Percentiles rank a stretch among this genome's conserved stretches.
Conservation (phyloP, 1,140 invertebrate species). For the Notospermus geniculatus region DNA sequence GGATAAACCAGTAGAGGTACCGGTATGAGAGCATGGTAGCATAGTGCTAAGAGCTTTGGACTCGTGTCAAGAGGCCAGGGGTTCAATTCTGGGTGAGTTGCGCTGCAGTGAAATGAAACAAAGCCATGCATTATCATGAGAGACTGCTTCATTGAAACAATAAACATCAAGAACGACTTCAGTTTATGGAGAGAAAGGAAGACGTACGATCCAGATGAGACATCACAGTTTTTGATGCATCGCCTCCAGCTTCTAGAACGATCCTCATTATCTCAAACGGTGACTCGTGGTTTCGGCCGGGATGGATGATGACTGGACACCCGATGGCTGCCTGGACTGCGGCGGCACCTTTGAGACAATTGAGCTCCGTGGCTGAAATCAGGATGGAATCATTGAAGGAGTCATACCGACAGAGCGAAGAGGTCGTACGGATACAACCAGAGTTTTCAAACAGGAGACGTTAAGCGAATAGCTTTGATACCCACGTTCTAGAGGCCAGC, state of each 20-base stretch:
- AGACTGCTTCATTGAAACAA: too few relatives aligned
- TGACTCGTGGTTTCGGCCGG: conserved; percentile 68
- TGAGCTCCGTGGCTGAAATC: conserved; percentile 73
- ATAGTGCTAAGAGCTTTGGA: too few relatives aligned
- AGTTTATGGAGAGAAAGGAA: neutral
- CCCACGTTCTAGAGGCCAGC: conserved; percentile 73
- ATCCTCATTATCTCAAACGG: conserved; percentile 76
- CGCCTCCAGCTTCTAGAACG: conserved; percentile 77
- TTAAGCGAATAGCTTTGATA: neutral
- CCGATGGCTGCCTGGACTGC: conserved; percentile 65
- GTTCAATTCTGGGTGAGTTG: neutral
- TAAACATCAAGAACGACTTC: neutral
- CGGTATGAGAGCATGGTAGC: neutral
- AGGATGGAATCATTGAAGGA: neutral
- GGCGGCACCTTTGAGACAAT: conserved; percentile 68
- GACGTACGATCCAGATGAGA: conserved; percentile 79
- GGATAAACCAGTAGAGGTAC: neutral
- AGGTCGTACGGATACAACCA: neutral
- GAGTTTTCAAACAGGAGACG: neutral
- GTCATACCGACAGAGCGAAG: too few relatives aligned
- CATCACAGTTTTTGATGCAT: conserved; percentile 71
- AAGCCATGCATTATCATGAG: too few relatives aligned
- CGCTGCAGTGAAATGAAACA: too few relatives aligned
- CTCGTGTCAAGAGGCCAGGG: too few relatives aligned
- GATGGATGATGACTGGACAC: conserved; percentile 79